These are phyloP conservation scores for Epizoanthus ramosus DNA, from an alignment of 92 coral and sea anemone genomes.

Conservation along the genomic window DNA sequence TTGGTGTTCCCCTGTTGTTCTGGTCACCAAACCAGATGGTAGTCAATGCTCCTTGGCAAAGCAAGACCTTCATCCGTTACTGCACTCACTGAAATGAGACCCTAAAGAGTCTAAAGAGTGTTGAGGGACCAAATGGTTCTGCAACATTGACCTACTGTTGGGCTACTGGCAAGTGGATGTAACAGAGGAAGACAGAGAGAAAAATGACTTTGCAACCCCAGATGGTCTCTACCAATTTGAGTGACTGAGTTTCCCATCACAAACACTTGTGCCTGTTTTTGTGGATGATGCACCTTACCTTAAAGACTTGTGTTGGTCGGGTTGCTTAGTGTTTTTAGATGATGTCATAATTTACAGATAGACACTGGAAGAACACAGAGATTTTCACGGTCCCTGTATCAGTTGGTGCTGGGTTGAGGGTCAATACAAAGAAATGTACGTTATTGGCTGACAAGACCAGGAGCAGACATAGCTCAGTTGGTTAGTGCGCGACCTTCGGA, in stretches of 20 bases:
- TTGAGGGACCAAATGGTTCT: constrained; percentile 42
- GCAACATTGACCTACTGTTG: constrained; percentile 36
- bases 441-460: too few relatives aligned
- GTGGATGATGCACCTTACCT: constrained; percentile 43
- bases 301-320: constrained; percentile 42
- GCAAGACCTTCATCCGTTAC: too few relatives aligned
- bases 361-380: constrained; percentile 44
- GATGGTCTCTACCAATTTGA: not conserved
- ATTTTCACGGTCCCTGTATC: too few relatives aligned
- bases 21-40: not conserved
- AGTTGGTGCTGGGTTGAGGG: too few relatives aligned
- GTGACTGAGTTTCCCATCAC: too few relatives aligned
- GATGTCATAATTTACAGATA: constrained; percentile 39
- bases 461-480: too few relatives aligned
- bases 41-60: constrained; percentile 28
- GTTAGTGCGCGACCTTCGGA: too few relatives aligned
- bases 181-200: constrained; percentile 36
- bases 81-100: constrained; percentile 51
- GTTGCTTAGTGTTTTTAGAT: constrained; percentile 44
- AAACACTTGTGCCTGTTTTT: constrained; percentile 24
- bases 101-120: constrained; percentile 42
- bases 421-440: too few relatives aligned
- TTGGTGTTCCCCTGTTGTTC: constrained; percentile 52
- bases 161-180: constrained; percentile 46
- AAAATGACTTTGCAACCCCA: constrained; percentile 40